Percentiles rank a stretch among this genome's conserved stretches.
These are phyloP conservation scores for Scaptomyza cyrtandrae DNA, from an alignment of 2,888 invertebrate genomes.

Conservation along the genomic window DNA sequence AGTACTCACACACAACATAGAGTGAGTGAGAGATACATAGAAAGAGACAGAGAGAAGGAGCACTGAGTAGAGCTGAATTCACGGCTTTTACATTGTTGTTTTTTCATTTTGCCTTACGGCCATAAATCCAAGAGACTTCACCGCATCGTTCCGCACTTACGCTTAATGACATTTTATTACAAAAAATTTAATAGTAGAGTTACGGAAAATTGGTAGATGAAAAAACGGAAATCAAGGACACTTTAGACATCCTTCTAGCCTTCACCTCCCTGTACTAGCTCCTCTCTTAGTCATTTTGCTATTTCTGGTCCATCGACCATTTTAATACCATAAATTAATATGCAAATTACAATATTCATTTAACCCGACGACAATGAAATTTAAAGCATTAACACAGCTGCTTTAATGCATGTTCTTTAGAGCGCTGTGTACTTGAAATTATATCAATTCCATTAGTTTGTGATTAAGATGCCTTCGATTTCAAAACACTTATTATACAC, in stretches of 20 bases:
- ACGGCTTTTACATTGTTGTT: conserved; percentile 9
- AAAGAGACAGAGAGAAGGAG: background rate
- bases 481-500: background rate
- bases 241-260: no score
- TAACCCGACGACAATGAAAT: conserved; percentile 36
- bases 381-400: conserved; percentile 16
- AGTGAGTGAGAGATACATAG: background rate
- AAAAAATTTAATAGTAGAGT: conserved; percentile 45
- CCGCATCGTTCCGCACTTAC: conserved; percentile 36
- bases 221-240: conserved; percentile 19
- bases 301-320: conserved; percentile 27
- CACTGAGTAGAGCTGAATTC: background rate
- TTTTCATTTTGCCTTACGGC: conserved; percentile 15
- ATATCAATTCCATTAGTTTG: background rate
- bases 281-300: background rate
- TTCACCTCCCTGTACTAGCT: background rate
- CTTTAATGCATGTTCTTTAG: background rate
- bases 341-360: conserved; percentile 63
- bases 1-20: background rate
- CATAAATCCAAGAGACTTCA: conserved; percentile 62
- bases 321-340: conserved; percentile 63
- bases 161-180: conserved; percentile 72
- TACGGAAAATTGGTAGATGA: conserved; percentile 22
- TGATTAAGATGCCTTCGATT: background rate
- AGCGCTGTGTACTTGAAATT: background rate